Evolutionary conservation across 2,888 invertebrate species (phyloP).

Genomic region (Sinodicranocentrus sp.): DNA sequence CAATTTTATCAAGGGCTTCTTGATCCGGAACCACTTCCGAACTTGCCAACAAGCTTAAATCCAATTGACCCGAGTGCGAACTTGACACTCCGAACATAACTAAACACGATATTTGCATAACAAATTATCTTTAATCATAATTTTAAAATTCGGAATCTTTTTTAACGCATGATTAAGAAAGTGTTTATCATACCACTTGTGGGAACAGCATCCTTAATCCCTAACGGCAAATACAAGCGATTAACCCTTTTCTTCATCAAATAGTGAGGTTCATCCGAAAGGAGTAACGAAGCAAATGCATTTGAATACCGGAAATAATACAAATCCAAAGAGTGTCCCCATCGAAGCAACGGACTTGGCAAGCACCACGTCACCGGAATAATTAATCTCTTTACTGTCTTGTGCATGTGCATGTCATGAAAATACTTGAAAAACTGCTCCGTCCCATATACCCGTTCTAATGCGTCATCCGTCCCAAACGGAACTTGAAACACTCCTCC

Average conservation of each 20-base stretch:
- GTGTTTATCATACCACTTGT: constrained; percentile 70
- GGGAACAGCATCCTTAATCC: constrained; percentile 65
- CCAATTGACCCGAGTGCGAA: constrained; percentile 67
- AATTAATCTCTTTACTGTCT: constrained; percentile 65
- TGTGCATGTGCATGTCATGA: constrained; percentile 69
- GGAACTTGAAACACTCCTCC: constrained; percentile 70
- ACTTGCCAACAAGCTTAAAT: constrained; percentile 65
- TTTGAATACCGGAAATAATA: constrained; percentile 70
- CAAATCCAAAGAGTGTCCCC: constrained; percentile 62
- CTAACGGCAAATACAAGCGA: constrained; percentile 66
- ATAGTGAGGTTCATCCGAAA: constrained; percentile 59
- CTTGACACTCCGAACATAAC: constrained; percentile 71
- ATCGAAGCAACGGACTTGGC: constrained; percentile 61
- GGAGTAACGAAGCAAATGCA: constrained; percentile 67
- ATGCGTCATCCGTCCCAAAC: constrained; percentile 57
- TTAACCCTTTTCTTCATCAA: constrained; percentile 60
- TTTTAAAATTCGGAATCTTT: no score
- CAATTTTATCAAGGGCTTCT: constrained; percentile 57
- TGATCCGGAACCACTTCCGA: constrained; percentile 63
- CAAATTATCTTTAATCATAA: no score
- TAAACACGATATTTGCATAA: no score
- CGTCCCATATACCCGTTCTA: constrained; percentile 63
- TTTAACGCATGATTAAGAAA: no score
- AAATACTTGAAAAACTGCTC: constrained; percentile 69
- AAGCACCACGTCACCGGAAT: constrained; percentile 68